Conservation (phyloP, 2,113 vertebrate species). For the Sorex araneus region DNA sequence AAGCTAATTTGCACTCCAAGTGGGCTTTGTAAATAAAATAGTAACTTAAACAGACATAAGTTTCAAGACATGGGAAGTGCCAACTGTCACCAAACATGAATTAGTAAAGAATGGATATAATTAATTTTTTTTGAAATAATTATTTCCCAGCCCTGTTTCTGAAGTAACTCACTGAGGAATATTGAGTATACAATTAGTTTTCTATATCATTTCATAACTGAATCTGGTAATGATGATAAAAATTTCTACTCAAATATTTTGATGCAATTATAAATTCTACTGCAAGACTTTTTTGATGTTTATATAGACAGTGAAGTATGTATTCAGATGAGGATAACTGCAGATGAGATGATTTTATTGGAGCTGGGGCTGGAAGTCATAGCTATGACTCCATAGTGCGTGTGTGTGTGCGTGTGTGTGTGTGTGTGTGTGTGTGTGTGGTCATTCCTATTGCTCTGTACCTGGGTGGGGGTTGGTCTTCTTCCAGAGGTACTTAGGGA, state of each 20-base stretch:
- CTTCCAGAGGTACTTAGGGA: background rate
- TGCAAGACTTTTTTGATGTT: background rate
- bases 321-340: background rate
- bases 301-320: background rate
- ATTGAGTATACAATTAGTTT: background rate
- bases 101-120: constrained; percentile 26
- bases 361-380: too few relatives aligned
- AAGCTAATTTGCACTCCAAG: constrained; percentile 56
- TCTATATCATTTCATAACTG: background rate
- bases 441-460: too few relatives aligned
- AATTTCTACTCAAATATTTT: background rate
- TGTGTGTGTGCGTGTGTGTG: too few relatives aligned
- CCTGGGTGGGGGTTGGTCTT: too few relatives aligned
- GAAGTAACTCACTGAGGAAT: background rate
- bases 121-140: constrained; percentile 41
- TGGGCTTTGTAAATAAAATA: constrained; percentile 48
- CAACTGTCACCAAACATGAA: constrained; percentile 44
- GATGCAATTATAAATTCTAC: background rate
- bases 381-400: too few relatives aligned
- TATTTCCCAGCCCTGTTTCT: background rate
- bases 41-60: constrained; percentile 24
- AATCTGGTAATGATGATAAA: background rate
- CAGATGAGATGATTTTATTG: too few relatives aligned
- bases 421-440: too few relatives aligned
- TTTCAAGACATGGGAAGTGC: background rate